Percentiles rank a stretch among this genome's conserved stretches.
These are phyloP conservation scores for Malacosoma neustria DNA, from an alignment of 2,888 invertebrate species.

Conservation along the genomic window DNA sequence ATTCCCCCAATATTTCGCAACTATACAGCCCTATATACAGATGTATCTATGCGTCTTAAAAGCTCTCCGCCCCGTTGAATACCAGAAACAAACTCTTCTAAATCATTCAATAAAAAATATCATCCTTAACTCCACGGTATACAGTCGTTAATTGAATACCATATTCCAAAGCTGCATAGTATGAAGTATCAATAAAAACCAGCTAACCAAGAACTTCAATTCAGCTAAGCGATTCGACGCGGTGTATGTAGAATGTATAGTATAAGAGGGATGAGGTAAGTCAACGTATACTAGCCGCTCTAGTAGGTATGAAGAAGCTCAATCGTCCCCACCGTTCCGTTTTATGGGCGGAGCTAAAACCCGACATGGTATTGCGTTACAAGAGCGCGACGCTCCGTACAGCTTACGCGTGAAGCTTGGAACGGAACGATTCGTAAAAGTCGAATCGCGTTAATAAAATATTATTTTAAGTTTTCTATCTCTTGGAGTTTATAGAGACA, in stretches of 20 bases:
- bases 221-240: constrained; percentile 1
- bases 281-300: constrained; percentile 37
- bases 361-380: constrained; percentile 39
- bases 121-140: constrained; percentile 11
- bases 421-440: constrained; percentile 36
- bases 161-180: constrained; percentile 19
- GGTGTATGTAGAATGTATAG: constrained; percentile 6
- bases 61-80: constrained; percentile 55
- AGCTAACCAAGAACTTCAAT: constrained; percentile 25
- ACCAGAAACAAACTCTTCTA: constrained; percentile 31
- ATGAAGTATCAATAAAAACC: constrained; percentile 25
- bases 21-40: constrained; percentile 14
- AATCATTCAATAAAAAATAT: constrained; percentile 2
- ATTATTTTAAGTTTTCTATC: too few relatives aligned
- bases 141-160: too few relatives aligned
- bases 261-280: constrained; percentile 27
- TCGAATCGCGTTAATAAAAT: too few relatives aligned
- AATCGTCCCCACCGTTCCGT: constrained; percentile 56
- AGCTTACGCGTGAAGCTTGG: constrained; percentile 48
- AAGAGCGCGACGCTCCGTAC: constrained; percentile 50
- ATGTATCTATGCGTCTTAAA: constrained; percentile 49
- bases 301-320: constrained; percentile 68
- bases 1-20: constrained; percentile 12
- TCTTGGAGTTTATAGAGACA: too few relatives aligned
- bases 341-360: constrained; percentile 47